Percentiles rank a stretch among this genome's conserved stretches.
Evolutionary conservation across 2,113 vertebrate species (phyloP).

Genomic region (Dromaius novaehollandiae): DNA sequence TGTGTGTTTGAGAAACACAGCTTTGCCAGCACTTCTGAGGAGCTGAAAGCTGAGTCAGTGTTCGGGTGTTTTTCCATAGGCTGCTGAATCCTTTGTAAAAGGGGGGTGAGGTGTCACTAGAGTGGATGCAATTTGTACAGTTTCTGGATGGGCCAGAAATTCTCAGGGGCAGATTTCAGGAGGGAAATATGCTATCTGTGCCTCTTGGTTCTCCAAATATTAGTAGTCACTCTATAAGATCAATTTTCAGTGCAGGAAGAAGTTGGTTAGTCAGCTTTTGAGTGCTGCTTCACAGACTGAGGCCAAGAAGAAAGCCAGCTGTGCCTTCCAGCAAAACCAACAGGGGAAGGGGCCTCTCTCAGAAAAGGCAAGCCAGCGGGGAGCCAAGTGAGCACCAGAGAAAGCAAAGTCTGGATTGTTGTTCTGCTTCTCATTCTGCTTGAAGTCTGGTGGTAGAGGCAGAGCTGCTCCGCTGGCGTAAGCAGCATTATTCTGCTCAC

Average conservation of each 20-base stretch:
- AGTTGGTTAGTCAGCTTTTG: background rate
- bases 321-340: background rate
- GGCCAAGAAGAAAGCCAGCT: fast-evolving
- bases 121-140: background rate
- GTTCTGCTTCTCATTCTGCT: background rate
- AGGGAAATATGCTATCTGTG: background rate
- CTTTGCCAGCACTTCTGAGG: background rate
- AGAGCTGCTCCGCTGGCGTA: background rate
- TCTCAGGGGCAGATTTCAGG: background rate
- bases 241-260: background rate
- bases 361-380: background rate
- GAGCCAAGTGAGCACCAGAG: background rate
- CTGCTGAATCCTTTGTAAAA: background rate
- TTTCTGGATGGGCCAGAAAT: background rate
- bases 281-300: background rate
- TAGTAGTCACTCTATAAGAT: background rate
- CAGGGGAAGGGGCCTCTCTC: background rate
- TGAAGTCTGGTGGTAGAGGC: background rate
- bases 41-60: background rate
- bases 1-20: background rate
- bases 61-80: background rate
- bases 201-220: background rate
- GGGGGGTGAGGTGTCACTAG: background rate
- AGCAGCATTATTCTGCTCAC: background rate
- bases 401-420: background rate